Evolutionary conservation across 2,797 vertebrate species (phyloP), one percentile per base, ranked within the genome.

Genomic region (Toxotes lorentzi): DNA sequence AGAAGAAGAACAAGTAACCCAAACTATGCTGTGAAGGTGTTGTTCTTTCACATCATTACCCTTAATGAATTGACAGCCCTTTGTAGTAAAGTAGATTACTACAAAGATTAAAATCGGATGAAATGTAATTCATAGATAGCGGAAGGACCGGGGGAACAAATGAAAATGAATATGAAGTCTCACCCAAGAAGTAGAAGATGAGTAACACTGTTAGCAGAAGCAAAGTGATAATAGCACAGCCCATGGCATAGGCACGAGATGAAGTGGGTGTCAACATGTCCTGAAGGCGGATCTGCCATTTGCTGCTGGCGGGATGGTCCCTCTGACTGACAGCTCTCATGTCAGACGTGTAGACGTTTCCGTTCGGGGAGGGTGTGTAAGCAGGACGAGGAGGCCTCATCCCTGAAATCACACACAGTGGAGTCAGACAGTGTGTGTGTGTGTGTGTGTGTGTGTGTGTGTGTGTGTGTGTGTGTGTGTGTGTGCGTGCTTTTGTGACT

Each of bases 161-260:
- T 48, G 1, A 17, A 11, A 47, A 17, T 7, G 4, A 11, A 9
- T 16, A 1, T 35, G 4, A 24, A n/a, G 24, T 77, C 86, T 90
- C 43, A 95, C 95, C 95, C 82, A 95, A 73, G 76, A 95, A 93
- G 81, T 88, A 94, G 89, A 95, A 94, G 82, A 95, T 95, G 48
- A 95, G 94, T 1, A 94, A 86, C 43, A 97, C 93, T 53, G 95
- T 96, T 0, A 95, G 89, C 73, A 98, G 91, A 1, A 96, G 95
- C 72, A 97, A 81, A 5, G 95, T 84, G 0, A 91, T 81, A 2
- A 96, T 88, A 9, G 95, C 91, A 48, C 95, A 94, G 70, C 94
- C 89, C 83, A 96, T 93, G 43, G 92, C 80, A 1, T 93, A 94
- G 0, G 84, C 88, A 0, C 90, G 93, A 4, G 95, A 84, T 9